Percentiles rank a stretch among this genome's conserved stretches.
Conservation (phyloP, 2,888 invertebrate genomes). For the Chorisops tibialis region DNA sequence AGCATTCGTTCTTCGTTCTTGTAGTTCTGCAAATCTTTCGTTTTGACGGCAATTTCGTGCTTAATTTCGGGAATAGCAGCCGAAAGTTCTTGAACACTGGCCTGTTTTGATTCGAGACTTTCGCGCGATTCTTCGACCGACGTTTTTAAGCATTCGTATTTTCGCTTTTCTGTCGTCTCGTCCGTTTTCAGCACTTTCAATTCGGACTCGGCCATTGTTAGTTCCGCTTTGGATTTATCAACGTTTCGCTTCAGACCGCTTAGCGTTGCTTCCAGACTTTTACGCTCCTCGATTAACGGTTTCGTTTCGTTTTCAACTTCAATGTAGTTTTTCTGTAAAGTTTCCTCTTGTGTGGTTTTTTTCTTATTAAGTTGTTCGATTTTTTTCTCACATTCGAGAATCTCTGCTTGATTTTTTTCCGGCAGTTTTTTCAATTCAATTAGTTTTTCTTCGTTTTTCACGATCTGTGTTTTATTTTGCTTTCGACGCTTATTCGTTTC, state of each 20-base stretch:
- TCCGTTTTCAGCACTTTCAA: conserved; percentile 65
- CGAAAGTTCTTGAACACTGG: conserved; percentile 61
- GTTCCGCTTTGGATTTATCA: conserved; percentile 64
- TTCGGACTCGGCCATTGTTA: conserved; percentile 66
- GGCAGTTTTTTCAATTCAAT: conserved; percentile 64
- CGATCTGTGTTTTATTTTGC: conserved; percentile 66
- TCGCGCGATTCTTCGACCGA: conserved; percentile 55
- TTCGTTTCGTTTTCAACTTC: conserved; percentile 57
- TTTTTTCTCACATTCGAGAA: conserved; percentile 62
- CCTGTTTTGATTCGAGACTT: conserved; percentile 61
- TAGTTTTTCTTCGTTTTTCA: conserved; percentile 65
- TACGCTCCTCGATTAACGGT: conserved; percentile 56
- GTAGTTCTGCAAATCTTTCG: conserved; percentile 40
- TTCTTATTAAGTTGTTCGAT: conserved; percentile 56
- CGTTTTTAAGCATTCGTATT: conserved; percentile 43
- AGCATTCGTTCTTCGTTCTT: conserved; percentile 51
- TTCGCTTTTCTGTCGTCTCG: conserved; percentile 47
- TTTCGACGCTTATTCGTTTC: conserved; percentile 72
- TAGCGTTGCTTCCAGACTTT: conserved; percentile 59
- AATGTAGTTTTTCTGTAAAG: conserved; percentile 61
- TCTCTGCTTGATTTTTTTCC: conserved; percentile 69
- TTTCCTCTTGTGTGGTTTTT: conserved; percentile 57
- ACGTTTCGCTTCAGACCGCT: conserved; percentile 66
- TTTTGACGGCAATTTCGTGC: conserved; percentile 53
- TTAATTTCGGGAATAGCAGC: conserved; percentile 53